A percentile compares a stretch with the other conserved stretches of the same genome.
Evolutionary conservation across 2,113 vertebrate species (phyloP).

Genomic region (Hippocampus comes): DNA sequence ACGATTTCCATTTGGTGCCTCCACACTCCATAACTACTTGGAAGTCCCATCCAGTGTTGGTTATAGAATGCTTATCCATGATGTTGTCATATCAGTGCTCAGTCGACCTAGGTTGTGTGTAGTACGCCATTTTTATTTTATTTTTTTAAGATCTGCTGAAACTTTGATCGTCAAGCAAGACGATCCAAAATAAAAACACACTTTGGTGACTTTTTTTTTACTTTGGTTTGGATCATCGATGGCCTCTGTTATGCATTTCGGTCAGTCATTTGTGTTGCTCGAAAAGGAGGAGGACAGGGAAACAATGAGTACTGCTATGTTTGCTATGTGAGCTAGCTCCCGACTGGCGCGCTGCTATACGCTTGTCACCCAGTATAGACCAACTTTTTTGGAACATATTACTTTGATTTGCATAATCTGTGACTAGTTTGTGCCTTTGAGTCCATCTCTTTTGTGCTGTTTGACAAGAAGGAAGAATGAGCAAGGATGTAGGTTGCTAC

Average conservation of each 20-base stretch:
- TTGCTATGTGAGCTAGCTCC: neutral
- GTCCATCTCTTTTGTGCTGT: no score
- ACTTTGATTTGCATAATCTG: no score
- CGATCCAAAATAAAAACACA: neutral
- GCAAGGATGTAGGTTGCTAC: neutral
- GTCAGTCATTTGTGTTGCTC: neutral
- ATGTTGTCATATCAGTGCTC: neutral
- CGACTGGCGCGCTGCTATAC: no score
- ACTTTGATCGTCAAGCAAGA: neutral
- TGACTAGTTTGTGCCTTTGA: no score
- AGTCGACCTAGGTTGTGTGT: neutral
- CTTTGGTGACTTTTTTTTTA: neutral
- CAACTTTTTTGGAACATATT: no score
- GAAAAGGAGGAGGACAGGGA: neutral
- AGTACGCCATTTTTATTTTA: no score
- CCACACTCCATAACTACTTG: neutral
- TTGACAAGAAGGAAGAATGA: no score
- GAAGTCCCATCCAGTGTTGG: constrained; percentile 4
- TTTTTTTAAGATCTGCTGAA: neutral
- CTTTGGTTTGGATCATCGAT: neutral
- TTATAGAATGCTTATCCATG: neutral
- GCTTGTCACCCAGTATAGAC: neutral
- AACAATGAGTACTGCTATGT: neutral
- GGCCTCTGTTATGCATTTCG: neutral
- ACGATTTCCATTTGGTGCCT: constrained; percentile 19